Evolutionary conservation across 2,113 vertebrate genomes (phyloP).

Genomic region (Chloroceryle aenea): DNA sequence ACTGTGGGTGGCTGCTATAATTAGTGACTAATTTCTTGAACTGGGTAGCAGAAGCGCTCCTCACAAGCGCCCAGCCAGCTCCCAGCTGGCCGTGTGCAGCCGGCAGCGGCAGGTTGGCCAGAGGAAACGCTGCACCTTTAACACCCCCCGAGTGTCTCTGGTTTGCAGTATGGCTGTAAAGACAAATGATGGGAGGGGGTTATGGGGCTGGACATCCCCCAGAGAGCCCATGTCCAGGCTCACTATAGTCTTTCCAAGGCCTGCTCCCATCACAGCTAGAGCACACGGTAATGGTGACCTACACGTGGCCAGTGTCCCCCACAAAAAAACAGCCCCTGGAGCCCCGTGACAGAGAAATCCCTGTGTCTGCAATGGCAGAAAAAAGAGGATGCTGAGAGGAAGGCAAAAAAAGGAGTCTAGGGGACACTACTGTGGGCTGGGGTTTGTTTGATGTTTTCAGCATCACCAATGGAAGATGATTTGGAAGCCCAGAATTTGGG

Average conservation of each 20-base stretch:
- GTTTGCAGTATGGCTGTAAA: background rate
- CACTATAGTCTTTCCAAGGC: background rate
- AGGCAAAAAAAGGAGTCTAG: background rate
- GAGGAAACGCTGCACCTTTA: background rate
- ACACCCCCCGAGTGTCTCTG: background rate
- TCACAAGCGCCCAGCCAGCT: background rate
- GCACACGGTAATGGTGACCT: rapidly evolving
- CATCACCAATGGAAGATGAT: background rate
- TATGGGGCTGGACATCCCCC: background rate
- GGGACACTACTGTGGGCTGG: background rate
- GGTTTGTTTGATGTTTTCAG: background rate
- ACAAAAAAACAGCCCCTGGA: background rate
- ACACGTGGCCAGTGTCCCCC: rapidly evolving
- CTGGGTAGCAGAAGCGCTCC: background rate
- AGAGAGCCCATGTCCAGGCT: background rate
- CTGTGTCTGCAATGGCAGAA: background rate
- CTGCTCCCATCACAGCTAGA: background rate
- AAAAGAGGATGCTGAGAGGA: background rate
- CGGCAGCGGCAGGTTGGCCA: rapidly evolving
- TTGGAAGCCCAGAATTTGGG: background rate
- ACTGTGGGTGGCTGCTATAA: background rate
- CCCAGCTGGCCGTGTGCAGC: rapidly evolving
- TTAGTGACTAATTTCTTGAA: constrained; percentile 35
- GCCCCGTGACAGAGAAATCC: rapidly evolving
- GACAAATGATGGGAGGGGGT: background rate